These are phyloP conservation scores for Antheraea yamamai DNA, from an alignment of 2,888 invertebrate species.

Conservation along the genomic window DNA sequence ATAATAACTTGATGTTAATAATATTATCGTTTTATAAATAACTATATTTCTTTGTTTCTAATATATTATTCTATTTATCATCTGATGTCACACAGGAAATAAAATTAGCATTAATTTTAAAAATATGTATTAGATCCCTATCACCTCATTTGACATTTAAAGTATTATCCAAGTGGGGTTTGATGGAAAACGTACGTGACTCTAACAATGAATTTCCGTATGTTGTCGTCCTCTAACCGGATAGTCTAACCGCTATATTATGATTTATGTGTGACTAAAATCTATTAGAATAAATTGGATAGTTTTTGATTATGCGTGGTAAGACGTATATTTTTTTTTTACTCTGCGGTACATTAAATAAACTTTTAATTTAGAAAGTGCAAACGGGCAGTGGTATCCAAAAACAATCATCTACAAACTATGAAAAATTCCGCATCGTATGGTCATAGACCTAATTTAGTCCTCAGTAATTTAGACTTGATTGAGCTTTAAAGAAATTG, in stretches of 20 bases:
- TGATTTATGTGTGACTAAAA: background rate
- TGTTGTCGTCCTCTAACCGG: background rate
- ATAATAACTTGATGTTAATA: background rate
- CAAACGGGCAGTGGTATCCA: no score
- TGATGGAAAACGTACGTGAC: no score
- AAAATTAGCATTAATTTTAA: background rate
- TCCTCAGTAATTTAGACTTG: no score
- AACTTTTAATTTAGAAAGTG: no score
- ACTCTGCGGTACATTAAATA: no score
- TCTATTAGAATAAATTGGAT: background rate
- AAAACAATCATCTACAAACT: no score
- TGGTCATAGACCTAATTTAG: no score
- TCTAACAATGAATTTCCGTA: background rate
- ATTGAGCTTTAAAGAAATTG: no score
- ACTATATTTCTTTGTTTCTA: background rate
- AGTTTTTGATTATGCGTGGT: background rate
- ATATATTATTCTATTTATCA: background rate
- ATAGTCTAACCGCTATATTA: background rate
- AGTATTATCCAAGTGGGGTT: no score
- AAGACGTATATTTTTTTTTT: background rate
- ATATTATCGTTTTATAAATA: background rate
- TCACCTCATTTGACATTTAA: no score
- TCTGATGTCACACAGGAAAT: background rate
- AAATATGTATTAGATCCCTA: no score
- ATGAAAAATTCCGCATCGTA: no score